Percentiles rank a stretch among this genome's conserved stretches.
phyloP scores from a whole-genome alignment of 2,888 invertebrate species.

The Chloromyia formosa region DNA sequence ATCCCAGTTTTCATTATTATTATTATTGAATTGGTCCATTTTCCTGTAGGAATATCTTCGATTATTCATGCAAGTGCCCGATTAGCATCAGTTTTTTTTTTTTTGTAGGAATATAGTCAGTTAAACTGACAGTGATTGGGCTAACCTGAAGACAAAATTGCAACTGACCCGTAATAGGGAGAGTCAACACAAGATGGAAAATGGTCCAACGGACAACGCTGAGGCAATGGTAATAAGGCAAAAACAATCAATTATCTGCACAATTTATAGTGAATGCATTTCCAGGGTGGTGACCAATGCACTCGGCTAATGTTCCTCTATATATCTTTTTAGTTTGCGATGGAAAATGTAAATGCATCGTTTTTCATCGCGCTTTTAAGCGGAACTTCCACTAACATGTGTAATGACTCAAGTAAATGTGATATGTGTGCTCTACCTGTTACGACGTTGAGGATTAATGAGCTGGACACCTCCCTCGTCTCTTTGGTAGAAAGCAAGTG shows the following conservation, averaged over 20 bases:
- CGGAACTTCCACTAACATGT: conserved; percentile 40
- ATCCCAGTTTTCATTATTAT: too few relatives aligned
- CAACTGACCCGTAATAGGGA: too few relatives aligned
- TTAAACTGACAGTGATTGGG: too few relatives aligned
- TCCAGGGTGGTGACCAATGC: conserved; percentile 65
- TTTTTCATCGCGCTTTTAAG: conserved; percentile 38
- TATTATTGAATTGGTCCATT: too few relatives aligned
- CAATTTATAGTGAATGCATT: conserved; percentile 64
- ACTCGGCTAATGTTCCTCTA: conserved; percentile 65
- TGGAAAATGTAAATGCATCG: conserved; percentile 51
- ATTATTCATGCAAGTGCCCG: too few relatives aligned
- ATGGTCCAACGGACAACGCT: too few relatives aligned
- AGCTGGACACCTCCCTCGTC: neutral
- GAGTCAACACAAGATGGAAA: too few relatives aligned
- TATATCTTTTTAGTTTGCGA: conserved; percentile 56
- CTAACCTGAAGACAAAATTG: too few relatives aligned
- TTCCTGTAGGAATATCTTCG: too few relatives aligned
- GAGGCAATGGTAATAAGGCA: conserved; percentile 52
- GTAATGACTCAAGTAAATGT: conserved; percentile 29
- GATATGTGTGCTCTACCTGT: conserved; percentile 24
- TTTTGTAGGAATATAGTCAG: too few relatives aligned
- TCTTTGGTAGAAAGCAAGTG: too few relatives aligned
- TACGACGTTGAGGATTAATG: conserved; percentile 26
- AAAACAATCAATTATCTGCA: conserved; percentile 65
- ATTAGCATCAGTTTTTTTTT: too few relatives aligned